Conservation (phyloP, 1,140 invertebrate species). For the Lamellibrachia luymesi region DNA sequence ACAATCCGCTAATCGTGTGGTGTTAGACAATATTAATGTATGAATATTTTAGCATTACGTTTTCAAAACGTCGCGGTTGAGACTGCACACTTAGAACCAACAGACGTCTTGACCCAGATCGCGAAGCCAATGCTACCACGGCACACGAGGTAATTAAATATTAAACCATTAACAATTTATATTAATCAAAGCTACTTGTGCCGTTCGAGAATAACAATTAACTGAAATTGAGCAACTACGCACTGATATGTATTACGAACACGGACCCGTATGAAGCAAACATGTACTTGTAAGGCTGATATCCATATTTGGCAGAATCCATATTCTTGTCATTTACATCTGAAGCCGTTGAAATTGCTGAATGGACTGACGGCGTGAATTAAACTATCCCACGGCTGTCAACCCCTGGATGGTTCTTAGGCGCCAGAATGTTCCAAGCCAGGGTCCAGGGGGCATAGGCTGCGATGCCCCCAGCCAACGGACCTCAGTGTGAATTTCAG, state of each 20-base stretch:
- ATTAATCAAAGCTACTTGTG: neutral
- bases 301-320: neutral
- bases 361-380: no score
- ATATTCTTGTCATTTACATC: neutral
- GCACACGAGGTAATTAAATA: neutral
- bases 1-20: no score
- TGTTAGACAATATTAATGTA: no score
- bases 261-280: neutral
- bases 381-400: neutral
- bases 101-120: neutral
- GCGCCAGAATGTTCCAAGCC: no score
- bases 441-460: no score
- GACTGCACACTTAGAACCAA: neutral
- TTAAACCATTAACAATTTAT: neutral
- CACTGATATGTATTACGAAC: neutral
- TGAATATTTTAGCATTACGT: no score
- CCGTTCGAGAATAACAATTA: neutral
- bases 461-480: no score
- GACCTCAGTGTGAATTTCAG: no score
- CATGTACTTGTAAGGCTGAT: neutral
- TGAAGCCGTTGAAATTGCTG: neutral
- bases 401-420: no score
- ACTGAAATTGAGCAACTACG: neutral
- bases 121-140: neutral
- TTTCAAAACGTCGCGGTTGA: neutral